Percentiles rank a stretch among this genome's conserved stretches.
phyloP scores from a whole-genome alignment of 2,797 vertebrate species.

The Delichon dasypus region DNA sequence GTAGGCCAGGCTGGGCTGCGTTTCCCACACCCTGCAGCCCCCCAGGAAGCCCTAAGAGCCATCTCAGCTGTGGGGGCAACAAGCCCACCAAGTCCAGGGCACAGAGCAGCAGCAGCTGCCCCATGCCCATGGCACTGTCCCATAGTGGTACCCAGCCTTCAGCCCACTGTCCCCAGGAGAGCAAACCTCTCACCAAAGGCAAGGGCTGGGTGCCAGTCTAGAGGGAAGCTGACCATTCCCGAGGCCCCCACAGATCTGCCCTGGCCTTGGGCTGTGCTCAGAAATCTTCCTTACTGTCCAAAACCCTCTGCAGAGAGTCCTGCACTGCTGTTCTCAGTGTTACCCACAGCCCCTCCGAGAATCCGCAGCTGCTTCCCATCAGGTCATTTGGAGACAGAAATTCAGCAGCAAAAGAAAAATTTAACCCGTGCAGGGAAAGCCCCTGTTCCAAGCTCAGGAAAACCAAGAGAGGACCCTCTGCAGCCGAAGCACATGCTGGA shows the following conservation, averaged over 20 bases:
- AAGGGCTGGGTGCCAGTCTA: fast-evolving
- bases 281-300: neutral
- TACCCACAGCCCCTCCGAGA: neutral
- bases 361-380: neutral
- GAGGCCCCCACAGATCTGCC: fast-evolving
- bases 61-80: neutral
- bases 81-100: neutral
- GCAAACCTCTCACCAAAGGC: neutral
- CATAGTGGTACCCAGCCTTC: neutral
- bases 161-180: fast-evolving
- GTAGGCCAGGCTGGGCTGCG: neutral
- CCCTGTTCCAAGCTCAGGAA: neutral
- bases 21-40: neutral
- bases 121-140: fast-evolving
- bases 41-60: neutral
- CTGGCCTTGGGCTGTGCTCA: neutral
- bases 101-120: neutral
- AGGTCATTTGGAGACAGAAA: constrained; percentile 28
- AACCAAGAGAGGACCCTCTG: neutral
- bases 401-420: constrained; percentile 43
- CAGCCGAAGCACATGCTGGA: neutral
- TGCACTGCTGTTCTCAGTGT: neutral
- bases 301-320: neutral
- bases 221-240: neutral
- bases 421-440: neutral